These are phyloP conservation scores for Alethe diademata DNA, from an alignment of 2,113 vertebrate species.

Conservation along the genomic window DNA sequence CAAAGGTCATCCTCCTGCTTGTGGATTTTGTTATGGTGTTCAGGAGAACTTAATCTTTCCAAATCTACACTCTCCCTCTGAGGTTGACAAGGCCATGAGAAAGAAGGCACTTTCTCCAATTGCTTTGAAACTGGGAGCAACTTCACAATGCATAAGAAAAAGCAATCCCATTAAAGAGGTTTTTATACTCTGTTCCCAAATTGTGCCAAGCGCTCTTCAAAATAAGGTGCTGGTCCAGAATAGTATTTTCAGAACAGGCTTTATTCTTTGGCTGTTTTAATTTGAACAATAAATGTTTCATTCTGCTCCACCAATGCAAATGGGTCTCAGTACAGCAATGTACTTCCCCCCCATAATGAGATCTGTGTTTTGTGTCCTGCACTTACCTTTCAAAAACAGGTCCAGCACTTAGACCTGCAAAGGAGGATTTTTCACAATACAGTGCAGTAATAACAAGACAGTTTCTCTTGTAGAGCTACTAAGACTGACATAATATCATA, in stretches of 20 bases:
- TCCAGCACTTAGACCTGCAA: neutral
- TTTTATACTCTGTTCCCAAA: neutral
- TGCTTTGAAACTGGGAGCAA: neutral
- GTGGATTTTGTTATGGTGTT: neutral
- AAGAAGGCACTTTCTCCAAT: neutral
- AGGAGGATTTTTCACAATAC: neutral
- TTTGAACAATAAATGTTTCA: neutral
- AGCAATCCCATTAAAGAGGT: fast-evolving
- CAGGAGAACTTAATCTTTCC: neutral
- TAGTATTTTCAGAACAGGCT: neutral
- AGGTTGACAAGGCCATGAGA: neutral
- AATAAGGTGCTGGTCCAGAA: neutral
- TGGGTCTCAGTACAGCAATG: neutral
- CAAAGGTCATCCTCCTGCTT: neutral
- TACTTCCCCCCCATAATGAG: neutral
- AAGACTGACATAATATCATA: neutral
- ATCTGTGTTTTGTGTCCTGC: neutral
- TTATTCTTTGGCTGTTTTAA: neutral
- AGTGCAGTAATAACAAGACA: neutral
- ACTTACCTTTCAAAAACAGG: neutral
- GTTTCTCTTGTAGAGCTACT: neutral
- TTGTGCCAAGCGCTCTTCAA: neutral
- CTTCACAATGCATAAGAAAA: neutral
- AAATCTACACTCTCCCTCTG: neutral
- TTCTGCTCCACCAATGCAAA: neutral